Evolutionary conservation across 2,888 invertebrate species (phyloP).

Genomic region (Polyploca ridens): DNA sequence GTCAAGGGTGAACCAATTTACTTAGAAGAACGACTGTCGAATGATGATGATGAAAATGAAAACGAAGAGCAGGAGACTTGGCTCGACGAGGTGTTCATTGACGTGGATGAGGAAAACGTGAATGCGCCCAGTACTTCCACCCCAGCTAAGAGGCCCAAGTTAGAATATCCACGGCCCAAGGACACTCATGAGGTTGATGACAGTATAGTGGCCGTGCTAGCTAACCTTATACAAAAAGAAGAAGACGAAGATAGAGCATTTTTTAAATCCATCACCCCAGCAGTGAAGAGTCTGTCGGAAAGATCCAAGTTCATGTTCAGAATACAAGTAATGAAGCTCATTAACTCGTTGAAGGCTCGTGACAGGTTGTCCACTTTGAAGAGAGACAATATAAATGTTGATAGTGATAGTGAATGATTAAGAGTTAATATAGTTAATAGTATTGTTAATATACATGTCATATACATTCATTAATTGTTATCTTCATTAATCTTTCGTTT

Average conservation of each 20-base stretch:
- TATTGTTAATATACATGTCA: too few species aligned
- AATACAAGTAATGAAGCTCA: conserved; percentile 62
- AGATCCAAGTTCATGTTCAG: conserved; percentile 62
- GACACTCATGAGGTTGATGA: conserved; percentile 32
- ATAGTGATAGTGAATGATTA: conserved; percentile 35
- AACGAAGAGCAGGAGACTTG: conserved; percentile 48
- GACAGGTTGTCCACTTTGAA: conserved; percentile 38
- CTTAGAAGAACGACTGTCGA: conserved; percentile 30
- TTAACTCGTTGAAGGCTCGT: conserved; percentile 48
- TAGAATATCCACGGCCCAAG: conserved; percentile 31
- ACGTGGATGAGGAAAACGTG: conserved; percentile 42
- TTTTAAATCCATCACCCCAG: conserved; percentile 65
- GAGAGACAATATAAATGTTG: conserved; percentile 20
- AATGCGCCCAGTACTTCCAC: not conserved
- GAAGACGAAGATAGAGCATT: conserved; percentile 71
- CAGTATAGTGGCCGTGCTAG: conserved; percentile 51
- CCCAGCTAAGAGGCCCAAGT: conserved; percentile 37
- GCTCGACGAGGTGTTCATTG: conserved; percentile 52
- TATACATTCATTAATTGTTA: not conserved
- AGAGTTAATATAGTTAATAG: too few species aligned
- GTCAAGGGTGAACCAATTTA: conserved; percentile 19
- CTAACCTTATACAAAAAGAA: conserved; percentile 61
- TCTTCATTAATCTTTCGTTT: not conserved
- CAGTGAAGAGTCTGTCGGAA: conserved; percentile 58
- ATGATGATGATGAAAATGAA: conserved; percentile 32